Base-by-base conservation (phyloP, 2,797 vertebrate species). In the Micromesistius poutassou region DNA sequence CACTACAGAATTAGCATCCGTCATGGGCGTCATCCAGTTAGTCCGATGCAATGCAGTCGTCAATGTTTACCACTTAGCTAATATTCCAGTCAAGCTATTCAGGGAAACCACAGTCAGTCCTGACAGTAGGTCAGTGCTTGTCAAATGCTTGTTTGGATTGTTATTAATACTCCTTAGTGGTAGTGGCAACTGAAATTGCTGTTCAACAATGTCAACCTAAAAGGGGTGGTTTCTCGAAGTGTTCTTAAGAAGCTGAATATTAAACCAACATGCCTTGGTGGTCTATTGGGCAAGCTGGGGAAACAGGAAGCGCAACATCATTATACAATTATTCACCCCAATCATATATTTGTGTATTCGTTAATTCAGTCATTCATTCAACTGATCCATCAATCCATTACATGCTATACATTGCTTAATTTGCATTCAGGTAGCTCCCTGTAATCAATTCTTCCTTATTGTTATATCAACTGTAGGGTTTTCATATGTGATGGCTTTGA, bases 401-500 rank as follows among this genome's bases (percentile, higher is more conserved):
- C 8, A 7, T 30, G n/a, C 25, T 30, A 16, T 6, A 55, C 19
- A n/a, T 62, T 19, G 8, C 22, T 62, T 62, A 22, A 25, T 62
- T 19, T n/a, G 7, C 55, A 25, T 7, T 8, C 22, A 62, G 19
- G n/a, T 25, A 7, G 8, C n/a, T 8, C 25, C 0, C 55, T n/a
- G 55, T n/a, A 62, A n/a, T 25, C 7, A n/a, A 7, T 62, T 8
- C 28, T 0, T 71, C 28, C 25, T 71, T 28, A 71, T 14, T 30
- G 68, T 30, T 71, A 30, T 71, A 28, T 73, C 13, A 14, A 71
- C 5, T 71, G 68, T 13, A 70, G 28, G 42, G 31, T 66, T 33
- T 62, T 31, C 30, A 38, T 14, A 78, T 80, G 79, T 78, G 30
- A 33, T 62, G 30, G 76, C 77, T n/a, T 30, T 77, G 31, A 62